Percentiles rank a stretch among this genome's conserved stretches.
These are phyloP conservation scores for Lonchura striata DNA, from an alignment of 2,113 vertebrate genomes.

Conservation along the genomic window DNA sequence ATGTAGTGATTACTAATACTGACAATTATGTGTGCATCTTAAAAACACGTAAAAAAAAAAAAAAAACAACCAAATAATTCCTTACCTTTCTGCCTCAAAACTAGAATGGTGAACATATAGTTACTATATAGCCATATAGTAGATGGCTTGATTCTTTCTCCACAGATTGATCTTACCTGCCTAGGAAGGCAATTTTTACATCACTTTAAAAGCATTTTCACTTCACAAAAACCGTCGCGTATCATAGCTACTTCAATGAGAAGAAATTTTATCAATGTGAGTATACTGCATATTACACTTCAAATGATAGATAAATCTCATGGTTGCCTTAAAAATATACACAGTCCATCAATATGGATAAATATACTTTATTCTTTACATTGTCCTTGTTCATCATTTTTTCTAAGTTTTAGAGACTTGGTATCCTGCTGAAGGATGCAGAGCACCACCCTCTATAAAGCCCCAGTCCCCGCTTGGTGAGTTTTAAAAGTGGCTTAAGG, in stretches of 20 bases:
- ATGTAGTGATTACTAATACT: not conserved
- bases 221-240: not conserved
- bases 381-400: not conserved
- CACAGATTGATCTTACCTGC: not conserved
- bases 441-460: not conserved
- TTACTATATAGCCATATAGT: too few relatives aligned
- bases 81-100: not conserved
- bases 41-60: not conserved
- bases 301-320: not conserved
- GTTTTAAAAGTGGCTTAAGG: not conserved
- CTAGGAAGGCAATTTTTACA: not conserved
- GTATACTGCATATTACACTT: not conserved
- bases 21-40: not conserved
- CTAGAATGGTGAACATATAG: not conserved
- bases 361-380: not conserved
- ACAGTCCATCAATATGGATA: not conserved
- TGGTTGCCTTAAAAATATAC: not conserved
- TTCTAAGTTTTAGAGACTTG: not conserved
- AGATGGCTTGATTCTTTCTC: not conserved
- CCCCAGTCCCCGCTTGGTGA: accelerated
- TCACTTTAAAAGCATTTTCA: not conserved
- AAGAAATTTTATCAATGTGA: not conserved
- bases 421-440: not conserved
- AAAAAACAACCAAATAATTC: not conserved
- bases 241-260: not conserved